These are phyloP conservation scores for Pseudomyrmex cubaensis DNA, from an alignment of 1,140 invertebrate genomes.

Conservation along the genomic window DNA sequence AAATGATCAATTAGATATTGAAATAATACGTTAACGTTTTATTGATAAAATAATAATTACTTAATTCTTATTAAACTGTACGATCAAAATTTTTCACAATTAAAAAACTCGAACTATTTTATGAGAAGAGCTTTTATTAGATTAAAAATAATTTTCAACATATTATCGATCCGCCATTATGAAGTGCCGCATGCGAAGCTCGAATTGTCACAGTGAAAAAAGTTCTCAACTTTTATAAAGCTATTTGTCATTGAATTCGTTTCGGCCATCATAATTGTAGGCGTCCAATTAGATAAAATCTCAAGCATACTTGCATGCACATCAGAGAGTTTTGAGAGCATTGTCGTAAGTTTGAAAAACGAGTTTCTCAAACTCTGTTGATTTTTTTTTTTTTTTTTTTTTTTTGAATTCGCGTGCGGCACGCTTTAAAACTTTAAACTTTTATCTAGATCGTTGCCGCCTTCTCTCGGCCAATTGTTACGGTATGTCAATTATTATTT, in stretches of 20 bases:
- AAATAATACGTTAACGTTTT: background rate
- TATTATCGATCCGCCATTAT: background rate
- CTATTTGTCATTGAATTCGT: constrained; percentile 28
- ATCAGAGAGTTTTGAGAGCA: constrained; percentile 1
- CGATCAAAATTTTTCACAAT: background rate
- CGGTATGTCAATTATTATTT: constrained; percentile 13
- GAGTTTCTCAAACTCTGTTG: constrained; percentile 7
- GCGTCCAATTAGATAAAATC: constrained; percentile 44
- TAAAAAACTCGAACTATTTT: background rate
- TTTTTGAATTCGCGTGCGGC: constrained; percentile 38
- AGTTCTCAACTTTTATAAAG: constrained; percentile 35
- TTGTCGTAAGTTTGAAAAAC: constrained; percentile 26
- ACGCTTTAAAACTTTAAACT: background rate
- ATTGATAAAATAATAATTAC: constrained; percentile 24
- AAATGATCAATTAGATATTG: background rate
- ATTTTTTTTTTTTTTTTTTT: background rate
- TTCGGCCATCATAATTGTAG: background rate
- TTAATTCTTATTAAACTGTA: background rate
- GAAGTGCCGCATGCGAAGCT: no score
- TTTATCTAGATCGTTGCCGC: constrained; percentile 40
- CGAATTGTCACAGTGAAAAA: background rate
- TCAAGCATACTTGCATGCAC: constrained; percentile 13
- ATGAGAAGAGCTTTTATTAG: no score
- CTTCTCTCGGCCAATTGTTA: background rate
- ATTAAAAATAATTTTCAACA: no score